phyloP scores from a whole-genome alignment of 2,113 vertebrate genomes.

The Xenopus borealis region DNA sequence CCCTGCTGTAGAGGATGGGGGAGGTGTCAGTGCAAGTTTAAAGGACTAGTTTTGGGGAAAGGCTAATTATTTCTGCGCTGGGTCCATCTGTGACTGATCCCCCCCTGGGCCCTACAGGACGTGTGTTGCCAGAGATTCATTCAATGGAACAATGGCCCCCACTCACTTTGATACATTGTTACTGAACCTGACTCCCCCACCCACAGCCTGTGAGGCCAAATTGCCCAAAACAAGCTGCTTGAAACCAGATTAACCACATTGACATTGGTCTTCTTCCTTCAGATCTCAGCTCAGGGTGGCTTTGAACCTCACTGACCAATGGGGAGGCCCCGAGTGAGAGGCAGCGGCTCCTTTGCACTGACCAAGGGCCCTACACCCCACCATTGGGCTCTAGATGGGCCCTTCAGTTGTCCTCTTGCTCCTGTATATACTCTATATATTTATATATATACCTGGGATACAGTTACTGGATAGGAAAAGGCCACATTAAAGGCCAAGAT shows the following conservation, averaged over 20 bases:
- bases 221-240: constrained; percentile 11
- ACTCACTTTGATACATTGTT: constrained; percentile 48
- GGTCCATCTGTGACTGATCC: constrained; percentile 38
- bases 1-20: too few species aligned
- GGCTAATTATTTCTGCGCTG: too few species aligned
- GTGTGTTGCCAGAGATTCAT: constrained; percentile 1
- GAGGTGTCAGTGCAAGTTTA: too few species aligned
- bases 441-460: too few species aligned
- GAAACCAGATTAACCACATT: constrained; percentile 51
- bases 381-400: too few species aligned
- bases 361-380: too few species aligned
- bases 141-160: constrained; percentile 43
- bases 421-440: too few species aligned
- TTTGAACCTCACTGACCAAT: constrained; percentile 52
- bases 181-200: constrained; percentile 29
- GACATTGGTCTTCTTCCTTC: constrained; percentile 50
- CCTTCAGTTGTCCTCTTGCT: too few species aligned
- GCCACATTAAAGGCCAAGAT: too few species aligned
- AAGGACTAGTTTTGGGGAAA: neutral
- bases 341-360: too few species aligned
- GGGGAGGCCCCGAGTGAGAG: too few species aligned
- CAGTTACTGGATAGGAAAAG: too few species aligned
- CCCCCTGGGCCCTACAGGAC: constrained; percentile 45
- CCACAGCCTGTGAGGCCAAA: constrained; percentile 49
- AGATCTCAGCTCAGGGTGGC: constrained; percentile 51